Conservation (phyloP, 2,888 invertebrate genomes). For the Acheta domesticus region DNA sequence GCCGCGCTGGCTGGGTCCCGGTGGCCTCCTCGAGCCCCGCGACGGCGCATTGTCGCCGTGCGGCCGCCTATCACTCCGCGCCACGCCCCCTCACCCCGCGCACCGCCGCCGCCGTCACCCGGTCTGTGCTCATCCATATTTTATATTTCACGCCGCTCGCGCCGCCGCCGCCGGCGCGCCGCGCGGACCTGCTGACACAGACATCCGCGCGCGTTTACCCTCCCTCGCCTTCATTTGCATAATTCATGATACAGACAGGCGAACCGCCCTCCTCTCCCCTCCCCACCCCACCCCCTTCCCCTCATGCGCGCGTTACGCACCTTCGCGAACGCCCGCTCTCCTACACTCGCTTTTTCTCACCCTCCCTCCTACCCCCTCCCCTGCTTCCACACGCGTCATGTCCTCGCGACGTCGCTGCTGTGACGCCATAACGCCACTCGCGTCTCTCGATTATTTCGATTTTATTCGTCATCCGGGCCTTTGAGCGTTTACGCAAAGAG, state of each 20-base stretch:
- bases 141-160: neutral
- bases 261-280: neutral
- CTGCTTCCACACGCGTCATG: neutral
- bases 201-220: neutral
- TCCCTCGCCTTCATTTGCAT: conserved; percentile 18
- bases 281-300: neutral
- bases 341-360: neutral
- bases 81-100: no score
- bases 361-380: neutral
- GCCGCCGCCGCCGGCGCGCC: neutral
- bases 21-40: no score
- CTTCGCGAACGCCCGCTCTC: neutral
- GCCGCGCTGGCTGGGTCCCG: no score
- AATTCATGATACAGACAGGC: conserved; percentile 8
- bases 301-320: neutral
- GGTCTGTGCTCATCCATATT: neutral
- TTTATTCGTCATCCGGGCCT: no score
- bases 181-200: conserved; percentile 2
- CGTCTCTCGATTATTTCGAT: no score
- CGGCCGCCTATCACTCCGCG: no score
- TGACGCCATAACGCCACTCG: neutral
- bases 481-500: no score
- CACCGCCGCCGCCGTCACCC: neutral
- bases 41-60: no score
- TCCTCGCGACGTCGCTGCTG: neutral